phyloP scores from a whole-genome alignment of 2,797 vertebrate species.

The Triplophysa bombifrons region DNA sequence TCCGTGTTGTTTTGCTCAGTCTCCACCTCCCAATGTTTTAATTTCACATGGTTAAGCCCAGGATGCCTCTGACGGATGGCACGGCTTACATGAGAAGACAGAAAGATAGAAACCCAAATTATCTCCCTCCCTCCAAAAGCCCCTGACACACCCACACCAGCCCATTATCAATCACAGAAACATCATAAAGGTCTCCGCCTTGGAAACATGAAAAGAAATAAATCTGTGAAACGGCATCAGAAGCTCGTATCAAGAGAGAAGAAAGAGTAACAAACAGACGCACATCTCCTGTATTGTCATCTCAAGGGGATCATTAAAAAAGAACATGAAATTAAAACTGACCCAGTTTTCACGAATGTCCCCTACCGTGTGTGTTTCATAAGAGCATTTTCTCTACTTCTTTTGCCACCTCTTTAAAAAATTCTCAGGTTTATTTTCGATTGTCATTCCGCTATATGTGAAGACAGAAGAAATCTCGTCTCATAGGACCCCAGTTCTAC shows the following conservation, averaged over 20 bases:
- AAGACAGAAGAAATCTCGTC: too few species aligned
- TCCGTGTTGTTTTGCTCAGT: constrained; percentile 63
- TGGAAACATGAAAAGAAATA: constrained; percentile 68
- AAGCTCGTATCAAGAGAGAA: background rate
- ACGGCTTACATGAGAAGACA: constrained; percentile 72
- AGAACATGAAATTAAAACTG: background rate
- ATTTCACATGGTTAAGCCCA: constrained; percentile 76
- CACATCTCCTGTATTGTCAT: background rate
- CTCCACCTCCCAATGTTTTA: constrained; percentile 72
- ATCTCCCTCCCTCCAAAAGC: constrained; percentile 73
- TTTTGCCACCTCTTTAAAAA: too few species aligned
- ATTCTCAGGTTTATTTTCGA: too few species aligned
- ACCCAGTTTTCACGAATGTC: background rate
- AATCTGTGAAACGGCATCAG: constrained; percentile 57
- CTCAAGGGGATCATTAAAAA: background rate
- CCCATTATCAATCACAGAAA: constrained; percentile 79
- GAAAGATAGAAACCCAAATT: constrained; percentile 79
- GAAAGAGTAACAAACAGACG: background rate
- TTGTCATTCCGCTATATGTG: too few species aligned
- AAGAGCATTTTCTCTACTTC: background rate
- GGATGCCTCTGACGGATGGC: constrained; percentile 74
- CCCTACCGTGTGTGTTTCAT: background rate
- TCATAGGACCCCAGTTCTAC: too few species aligned
- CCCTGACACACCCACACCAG: constrained; percentile 74
- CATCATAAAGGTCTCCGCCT: constrained; percentile 76